These are phyloP conservation scores for Salvelinus sp. DNA, from an alignment of 2,113 vertebrate genomes.

Conservation along the genomic window DNA sequence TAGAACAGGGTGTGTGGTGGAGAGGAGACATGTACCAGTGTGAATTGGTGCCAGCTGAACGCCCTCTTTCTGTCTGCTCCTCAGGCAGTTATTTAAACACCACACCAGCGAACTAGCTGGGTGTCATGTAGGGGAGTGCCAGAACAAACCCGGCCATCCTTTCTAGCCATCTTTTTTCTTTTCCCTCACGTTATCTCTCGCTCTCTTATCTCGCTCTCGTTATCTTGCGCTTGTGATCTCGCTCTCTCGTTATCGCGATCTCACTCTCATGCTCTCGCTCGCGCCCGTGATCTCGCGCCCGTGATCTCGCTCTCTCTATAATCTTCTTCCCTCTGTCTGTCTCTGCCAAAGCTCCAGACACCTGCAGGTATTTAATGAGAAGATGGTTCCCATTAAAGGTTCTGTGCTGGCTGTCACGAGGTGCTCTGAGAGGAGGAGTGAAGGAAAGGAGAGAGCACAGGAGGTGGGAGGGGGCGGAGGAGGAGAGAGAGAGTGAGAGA, in stretches of 20 bases:
- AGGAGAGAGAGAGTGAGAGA: too few relatives aligned
- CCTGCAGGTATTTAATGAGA: slow-evolving; percentile 71
- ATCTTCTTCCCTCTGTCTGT: slow-evolving; percentile 7
- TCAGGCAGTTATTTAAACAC: background rate
- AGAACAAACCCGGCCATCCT: slow-evolving; percentile 6
- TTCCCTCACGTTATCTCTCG: too few relatives aligned
- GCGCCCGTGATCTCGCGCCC: too few relatives aligned
- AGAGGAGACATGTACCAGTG: background rate
- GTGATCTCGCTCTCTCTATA: too few relatives aligned
- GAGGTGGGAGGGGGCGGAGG: background rate
- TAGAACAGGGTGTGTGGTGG: background rate
- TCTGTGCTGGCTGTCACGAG: slow-evolving; percentile 56
- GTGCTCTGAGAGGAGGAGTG: slow-evolving; percentile 31
- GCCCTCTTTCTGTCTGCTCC: background rate
- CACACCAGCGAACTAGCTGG: background rate
- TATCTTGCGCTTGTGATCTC: too few relatives aligned
- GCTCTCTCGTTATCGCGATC: too few relatives aligned
- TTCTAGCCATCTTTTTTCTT: background rate
- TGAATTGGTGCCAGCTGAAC: background rate
- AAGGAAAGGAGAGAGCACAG: slow-evolving; percentile 17
- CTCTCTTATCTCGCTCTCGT: too few relatives aligned
- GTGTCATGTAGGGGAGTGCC: background rate
- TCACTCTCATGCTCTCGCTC: background rate
- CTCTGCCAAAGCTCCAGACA: slow-evolving; percentile 44
- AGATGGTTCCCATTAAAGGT: slow-evolving; percentile 69